Evolutionary conservation across 2,888 invertebrate species (phyloP), one percentile per base, ranked within the genome.

Genomic region (Trypoxylon attenuatum): DNA sequence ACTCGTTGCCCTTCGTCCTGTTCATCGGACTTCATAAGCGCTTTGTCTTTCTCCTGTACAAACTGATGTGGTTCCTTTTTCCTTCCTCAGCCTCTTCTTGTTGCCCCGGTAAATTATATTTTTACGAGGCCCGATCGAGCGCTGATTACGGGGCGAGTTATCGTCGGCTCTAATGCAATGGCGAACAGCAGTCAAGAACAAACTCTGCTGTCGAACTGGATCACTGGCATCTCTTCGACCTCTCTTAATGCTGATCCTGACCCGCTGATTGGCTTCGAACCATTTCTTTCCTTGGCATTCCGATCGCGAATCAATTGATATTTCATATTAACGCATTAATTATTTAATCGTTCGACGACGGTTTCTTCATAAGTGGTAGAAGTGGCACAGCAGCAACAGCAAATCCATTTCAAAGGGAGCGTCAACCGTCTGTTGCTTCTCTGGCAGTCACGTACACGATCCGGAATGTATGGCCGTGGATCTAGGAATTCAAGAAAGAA

Each of bases 401-500:
- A n/a, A n/a, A n/a, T n/a, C n/a, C n/a, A n/a, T n/a, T n/a, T 67
- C 43, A 62, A 63, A 62, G 46, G 27, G 50, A 41, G 19, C 29
- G 18, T 55, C 51, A 50, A 50, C 59, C 54, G 51, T 59, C 59
- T 42, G 50, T 33, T 38, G 55, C 57, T 19, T 38, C 23, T n/a
- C 23, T 61, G 43, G 59, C n/a, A 63, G 33, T 71, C 74, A 62
- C 62, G 68, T 71, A 45, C 61, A 51, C 51, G 51, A 71, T 65
- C 59, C 56, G 54, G 60, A 61, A 66, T 60, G 63, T 50, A 52
- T 46, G 53, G 43, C 54, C 52, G 53, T 51, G 61, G 62, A 71
- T 77, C 77, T 77, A 77, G 75, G 76, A 77, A 76, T 77, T 73
- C 65, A 55, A 55, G 64, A 65, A 76, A 75, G 66, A 67, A 76